Conservation (phyloP, 1,140 invertebrate species). For the Drosophila pachea region DNA sequence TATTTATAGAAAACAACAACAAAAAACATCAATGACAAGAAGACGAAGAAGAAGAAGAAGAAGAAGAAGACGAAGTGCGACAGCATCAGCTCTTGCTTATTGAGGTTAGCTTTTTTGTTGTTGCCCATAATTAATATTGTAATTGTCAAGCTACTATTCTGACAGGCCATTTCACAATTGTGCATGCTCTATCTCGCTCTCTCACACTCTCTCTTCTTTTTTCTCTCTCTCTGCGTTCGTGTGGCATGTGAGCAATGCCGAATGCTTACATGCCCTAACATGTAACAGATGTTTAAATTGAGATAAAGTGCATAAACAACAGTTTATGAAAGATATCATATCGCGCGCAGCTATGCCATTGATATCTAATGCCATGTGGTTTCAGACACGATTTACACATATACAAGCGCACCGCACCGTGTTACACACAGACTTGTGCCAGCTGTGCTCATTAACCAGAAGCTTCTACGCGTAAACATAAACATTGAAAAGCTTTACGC, state of each 20-base stretch:
- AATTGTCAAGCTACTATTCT: slow-evolving; percentile 51
- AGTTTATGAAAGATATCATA: slow-evolving; percentile 31
- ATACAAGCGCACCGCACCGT: neutral
- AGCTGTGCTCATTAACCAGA: slow-evolving; percentile 18
- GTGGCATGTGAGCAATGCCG: slow-evolving; percentile 6
- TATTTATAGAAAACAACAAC: slow-evolving; percentile 23
- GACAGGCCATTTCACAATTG: slow-evolving; percentile 29
- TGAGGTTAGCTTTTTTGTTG: slow-evolving; percentile 23
- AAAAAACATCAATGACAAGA: slow-evolving; percentile 5
- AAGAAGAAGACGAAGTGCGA: slow-evolving; percentile 3
- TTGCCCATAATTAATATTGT: slow-evolving; percentile 65
- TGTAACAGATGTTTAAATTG: slow-evolving; percentile 1
- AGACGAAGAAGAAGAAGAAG: slow-evolving; percentile 7
- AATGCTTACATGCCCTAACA: slow-evolving; percentile 16
- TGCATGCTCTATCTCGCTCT: neutral
- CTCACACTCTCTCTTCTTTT: slow-evolving; percentile 1
- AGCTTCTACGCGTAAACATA: slow-evolving; percentile 36
- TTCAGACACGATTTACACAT: slow-evolving; percentile 1
- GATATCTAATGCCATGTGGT: slow-evolving; percentile 30
- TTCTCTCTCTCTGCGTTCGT: slow-evolving; percentile 7
- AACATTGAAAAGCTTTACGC: slow-evolving; percentile 27
- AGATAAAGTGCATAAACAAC: slow-evolving; percentile 30
- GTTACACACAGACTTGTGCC: neutral
- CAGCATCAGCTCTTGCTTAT: slow-evolving; percentile 31
- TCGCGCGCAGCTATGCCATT: slow-evolving; percentile 18